phyloP scores from a whole-genome alignment of 2,113 vertebrate genomes.

The pig (Sus scrofa) region T2T-Sscrofa CM000824.6:193600001-193600500 shows the following conservation, averaged over 20 bases:
- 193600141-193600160: neutral
- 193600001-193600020: neutral
- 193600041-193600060: neutral
- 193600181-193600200: neutral
- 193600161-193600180: neutral
- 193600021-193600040: neutral
- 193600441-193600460: neutral
- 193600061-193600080: neutral
- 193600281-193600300: too few relatives aligned
- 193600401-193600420: neutral
- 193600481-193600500: neutral
- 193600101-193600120: neutral
- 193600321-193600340: neutral
- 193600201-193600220: neutral
- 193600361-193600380: neutral
- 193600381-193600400: neutral
- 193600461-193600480: neutral
- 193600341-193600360: neutral
- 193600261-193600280: neutral
- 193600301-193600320: neutral
- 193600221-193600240: neutral
- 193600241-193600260: neutral
- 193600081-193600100: neutral
- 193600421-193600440: neutral
- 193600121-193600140: neutral